Percentiles rank a stretch among this genome's conserved stretches.
These are phyloP conservation scores for Nasonovia ribisnigri DNA, from an alignment of 2,888 invertebrate genomes.

Conservation along the genomic window DNA sequence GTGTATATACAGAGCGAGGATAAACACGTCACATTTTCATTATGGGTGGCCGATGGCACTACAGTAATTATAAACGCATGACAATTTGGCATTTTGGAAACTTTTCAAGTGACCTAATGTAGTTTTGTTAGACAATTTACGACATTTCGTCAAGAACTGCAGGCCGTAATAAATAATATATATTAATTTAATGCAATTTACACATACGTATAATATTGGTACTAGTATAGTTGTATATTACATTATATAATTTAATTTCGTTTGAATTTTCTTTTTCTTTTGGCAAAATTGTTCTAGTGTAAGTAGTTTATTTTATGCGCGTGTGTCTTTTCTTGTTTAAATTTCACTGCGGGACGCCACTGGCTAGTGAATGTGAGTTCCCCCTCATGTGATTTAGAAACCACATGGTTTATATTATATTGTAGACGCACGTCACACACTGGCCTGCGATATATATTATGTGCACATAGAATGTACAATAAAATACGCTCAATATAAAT, in stretches of 20 bases:
- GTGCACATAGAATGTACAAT: not conserved
- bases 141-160: not conserved
- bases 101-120: not conserved
- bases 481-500: slow-evolving; percentile 1
- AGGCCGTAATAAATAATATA: not conserved
- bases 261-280: not conserved
- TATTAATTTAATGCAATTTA: not conserved
- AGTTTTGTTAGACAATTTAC: not conserved
- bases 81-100: not conserved
- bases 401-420: not conserved
- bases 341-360: slow-evolving; percentile 10
- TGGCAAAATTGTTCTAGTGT: not conserved
- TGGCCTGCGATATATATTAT: not conserved
- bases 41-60: not conserved
- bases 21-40: not conserved
- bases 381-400: not conserved
- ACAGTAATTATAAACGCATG: not conserved
- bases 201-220: not conserved
- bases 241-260: not conserved
- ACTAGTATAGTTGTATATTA: not conserved
- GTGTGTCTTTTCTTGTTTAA: slow-evolving; percentile 12
- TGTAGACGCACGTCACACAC: not conserved
- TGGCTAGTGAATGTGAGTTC: not conserved
- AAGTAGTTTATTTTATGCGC: not conserved
- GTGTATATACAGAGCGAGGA: not conserved